phyloP scores from a whole-genome alignment of 2,113 vertebrate species.

The Misgurnus mizolepis region DNA sequence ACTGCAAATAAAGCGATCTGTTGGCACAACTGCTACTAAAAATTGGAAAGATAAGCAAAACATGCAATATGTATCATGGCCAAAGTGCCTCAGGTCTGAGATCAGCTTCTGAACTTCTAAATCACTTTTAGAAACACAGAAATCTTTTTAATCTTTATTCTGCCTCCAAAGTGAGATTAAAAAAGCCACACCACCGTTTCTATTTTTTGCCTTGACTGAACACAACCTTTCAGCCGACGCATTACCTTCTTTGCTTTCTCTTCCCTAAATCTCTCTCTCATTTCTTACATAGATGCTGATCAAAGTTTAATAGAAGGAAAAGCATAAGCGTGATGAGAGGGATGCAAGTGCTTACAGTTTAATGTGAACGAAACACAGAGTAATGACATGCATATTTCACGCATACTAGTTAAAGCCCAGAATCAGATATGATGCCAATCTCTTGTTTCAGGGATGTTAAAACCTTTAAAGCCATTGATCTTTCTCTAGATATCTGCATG shows the following conservation, averaged over 20 bases:
- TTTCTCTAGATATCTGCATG: not conserved
- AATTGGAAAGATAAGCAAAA: too few species aligned
- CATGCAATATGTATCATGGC: too few species aligned
- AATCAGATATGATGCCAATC: constrained; percentile 13
- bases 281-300: constrained; percentile 47
- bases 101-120: constrained; percentile 12
- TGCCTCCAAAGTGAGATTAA: not conserved
- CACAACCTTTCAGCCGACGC: not conserved
- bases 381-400: constrained; percentile 68
- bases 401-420: constrained; percentile 65
- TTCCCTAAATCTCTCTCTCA: constrained; percentile 48
- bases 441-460: constrained; percentile 9
- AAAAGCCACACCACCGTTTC: constrained; percentile 11
- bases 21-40: too few species aligned
- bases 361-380: constrained; percentile 64
- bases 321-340: constrained; percentile 58
- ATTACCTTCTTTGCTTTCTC: constrained; percentile 39
- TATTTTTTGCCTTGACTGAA: not conserved
- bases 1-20: too few species aligned
- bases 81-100: not conserved
- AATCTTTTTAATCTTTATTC: not conserved
- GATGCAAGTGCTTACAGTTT: constrained; percentile 71
- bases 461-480: too few species aligned
- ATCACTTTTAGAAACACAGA: not conserved
- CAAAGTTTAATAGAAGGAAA: constrained; percentile 72